These are phyloP conservation scores for Meleagris gallopavo DNA, from an alignment of 2,113 vertebrate genomes.

Conservation along the genomic window DNA sequence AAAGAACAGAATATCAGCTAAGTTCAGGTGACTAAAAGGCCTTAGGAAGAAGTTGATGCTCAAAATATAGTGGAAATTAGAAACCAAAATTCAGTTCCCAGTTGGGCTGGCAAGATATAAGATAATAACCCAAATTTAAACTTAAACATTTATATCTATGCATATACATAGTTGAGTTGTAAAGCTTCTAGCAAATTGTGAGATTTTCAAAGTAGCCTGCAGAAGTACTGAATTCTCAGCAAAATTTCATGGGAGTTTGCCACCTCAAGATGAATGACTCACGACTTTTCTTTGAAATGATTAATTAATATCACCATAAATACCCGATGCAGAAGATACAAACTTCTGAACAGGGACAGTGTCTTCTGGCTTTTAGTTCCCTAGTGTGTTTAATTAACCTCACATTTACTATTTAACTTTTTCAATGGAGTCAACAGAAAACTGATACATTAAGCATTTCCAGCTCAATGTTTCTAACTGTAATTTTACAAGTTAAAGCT, in stretches of 20 bases:
- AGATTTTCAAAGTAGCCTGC: not conserved
- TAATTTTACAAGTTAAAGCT: not conserved
- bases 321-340: accelerated
- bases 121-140: not conserved
- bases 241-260: not conserved
- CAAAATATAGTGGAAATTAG: not conserved
- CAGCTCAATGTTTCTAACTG: not conserved
- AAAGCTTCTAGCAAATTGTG: not conserved
- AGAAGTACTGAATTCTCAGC: not conserved
- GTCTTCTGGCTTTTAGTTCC: not conserved
- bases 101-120: not conserved
- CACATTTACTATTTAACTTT: not conserved
- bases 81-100: not conserved
- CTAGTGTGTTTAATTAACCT: not conserved
- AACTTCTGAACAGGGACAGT: not conserved
- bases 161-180: not conserved
- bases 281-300: not conserved
- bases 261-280: not conserved
- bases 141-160: not conserved
- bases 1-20: not conserved
- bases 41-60: not conserved
- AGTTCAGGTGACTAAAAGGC: not conserved
- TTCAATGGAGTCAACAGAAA: not conserved
- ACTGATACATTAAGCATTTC: not conserved
- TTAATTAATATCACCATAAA: not conserved